Percentiles rank a stretch among this genome's conserved stretches.
phyloP scores from a whole-genome alignment of 2,888 invertebrate genomes.

The Xestoiulus laeticollis region DNA sequence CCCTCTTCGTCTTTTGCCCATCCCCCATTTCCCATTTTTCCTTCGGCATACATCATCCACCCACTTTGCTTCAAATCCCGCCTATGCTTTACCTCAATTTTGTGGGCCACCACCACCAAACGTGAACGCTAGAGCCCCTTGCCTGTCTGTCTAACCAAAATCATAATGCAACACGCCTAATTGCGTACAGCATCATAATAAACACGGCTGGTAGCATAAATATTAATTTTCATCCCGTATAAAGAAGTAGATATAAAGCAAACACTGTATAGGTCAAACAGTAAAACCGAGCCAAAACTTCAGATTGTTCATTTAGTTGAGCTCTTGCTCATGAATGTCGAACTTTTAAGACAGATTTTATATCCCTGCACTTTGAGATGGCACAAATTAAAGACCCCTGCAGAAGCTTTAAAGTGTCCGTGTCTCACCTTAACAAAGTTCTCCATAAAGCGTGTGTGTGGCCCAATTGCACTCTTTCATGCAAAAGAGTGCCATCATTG shows the following conservation, averaged over 20 bases:
- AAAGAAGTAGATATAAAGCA: not conserved
- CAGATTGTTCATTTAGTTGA: not conserved
- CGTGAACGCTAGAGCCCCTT: not conserved
- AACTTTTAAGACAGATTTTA: too few species aligned
- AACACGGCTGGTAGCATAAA: not conserved
- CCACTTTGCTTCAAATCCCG: conserved; percentile 19
- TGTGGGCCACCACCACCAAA: conserved; percentile 7
- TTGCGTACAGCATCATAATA: not conserved
- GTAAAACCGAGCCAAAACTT: not conserved
- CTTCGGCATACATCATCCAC: conserved; percentile 38
- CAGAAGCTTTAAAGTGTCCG: too few species aligned
- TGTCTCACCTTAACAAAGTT: too few species aligned
- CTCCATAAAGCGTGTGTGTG: too few species aligned
- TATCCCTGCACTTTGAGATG: too few species aligned
- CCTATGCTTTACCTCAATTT: conserved; percentile 14
- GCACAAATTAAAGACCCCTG: too few species aligned
- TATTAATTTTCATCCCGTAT: conserved; percentile 14
- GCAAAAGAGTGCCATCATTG: not conserved
- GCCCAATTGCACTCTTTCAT: not conserved
- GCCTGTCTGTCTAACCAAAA: not conserved
- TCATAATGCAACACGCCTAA: not conserved
- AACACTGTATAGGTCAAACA: not conserved
- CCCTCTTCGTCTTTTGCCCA: conserved; percentile 8
- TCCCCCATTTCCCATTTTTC: not conserved
- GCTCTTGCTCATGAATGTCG: not conserved